phyloP scores from a whole-genome alignment of 2,797 vertebrate genomes.

The Peromyscus eremicus region DNA sequence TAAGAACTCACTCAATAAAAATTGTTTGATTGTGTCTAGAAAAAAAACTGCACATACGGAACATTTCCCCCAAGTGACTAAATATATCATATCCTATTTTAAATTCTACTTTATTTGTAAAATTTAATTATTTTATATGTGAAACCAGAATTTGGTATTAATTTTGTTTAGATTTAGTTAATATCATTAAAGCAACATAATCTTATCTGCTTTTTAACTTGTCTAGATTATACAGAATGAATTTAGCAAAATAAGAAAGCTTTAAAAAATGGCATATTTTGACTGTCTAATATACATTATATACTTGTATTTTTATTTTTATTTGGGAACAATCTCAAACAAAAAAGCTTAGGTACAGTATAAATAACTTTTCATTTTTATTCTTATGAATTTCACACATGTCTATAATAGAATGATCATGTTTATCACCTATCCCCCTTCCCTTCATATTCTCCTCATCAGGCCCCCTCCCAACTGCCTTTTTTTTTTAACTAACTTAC shows the following conservation, averaged over 20 bases:
- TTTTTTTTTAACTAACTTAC: neutral
- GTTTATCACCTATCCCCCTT: neutral
- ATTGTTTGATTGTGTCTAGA: neutral
- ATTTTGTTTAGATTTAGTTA: neutral
- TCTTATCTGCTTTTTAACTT: neutral
- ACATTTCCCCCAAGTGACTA: neutral
- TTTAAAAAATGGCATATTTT: neutral
- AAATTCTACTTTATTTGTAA: slow-evolving; percentile 6
- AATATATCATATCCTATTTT: slow-evolving; percentile 5
- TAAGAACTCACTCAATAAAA: slow-evolving; percentile 12
- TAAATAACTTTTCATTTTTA: neutral
- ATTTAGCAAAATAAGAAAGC: neutral
- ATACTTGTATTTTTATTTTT: neutral
- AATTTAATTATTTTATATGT: neutral
- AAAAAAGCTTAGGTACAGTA: neutral
- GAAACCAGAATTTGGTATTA: neutral
- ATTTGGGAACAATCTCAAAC: neutral
- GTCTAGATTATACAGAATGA: neutral
- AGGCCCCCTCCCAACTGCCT: neutral
- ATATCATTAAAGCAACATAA: neutral
- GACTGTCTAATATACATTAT: neutral
- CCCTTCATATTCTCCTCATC: neutral
- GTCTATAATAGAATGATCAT: neutral
- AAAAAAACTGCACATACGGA: neutral
- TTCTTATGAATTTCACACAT: neutral